Conservation (phyloP, 2,113 vertebrate species). For the Fulmarus glacialis region DNA sequence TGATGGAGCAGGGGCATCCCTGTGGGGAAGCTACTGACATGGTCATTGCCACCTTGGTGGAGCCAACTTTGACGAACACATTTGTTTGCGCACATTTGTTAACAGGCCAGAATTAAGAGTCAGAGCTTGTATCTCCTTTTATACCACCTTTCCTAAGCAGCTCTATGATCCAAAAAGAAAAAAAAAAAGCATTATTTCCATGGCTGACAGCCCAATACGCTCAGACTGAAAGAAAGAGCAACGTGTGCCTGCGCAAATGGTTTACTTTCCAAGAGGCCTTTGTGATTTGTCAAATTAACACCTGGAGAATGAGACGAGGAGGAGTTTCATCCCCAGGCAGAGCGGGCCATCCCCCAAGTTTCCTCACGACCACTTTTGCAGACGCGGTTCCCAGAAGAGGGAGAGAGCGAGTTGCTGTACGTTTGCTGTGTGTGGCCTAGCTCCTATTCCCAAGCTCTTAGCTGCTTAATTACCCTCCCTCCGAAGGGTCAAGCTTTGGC, state of each 20-base stretch:
- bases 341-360: constrained; percentile 42
- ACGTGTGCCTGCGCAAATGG: neutral
- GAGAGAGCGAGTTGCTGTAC: neutral
- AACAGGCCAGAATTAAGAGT: neutral
- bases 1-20: neutral
- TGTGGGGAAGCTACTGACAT: neutral
- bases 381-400: neutral
- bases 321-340: constrained; percentile 24
- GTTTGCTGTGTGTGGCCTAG: constrained; percentile 71
- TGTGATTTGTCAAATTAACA: constrained; percentile 78
- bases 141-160: neutral
- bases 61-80: neutral
- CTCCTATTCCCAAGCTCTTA: constrained; percentile 28
- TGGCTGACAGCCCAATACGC: neutral
- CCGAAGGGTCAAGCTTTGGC: constrained; percentile 49
- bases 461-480: constrained; percentile 76
- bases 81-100: accelerated
- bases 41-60: neutral
- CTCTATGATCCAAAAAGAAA: neutral
- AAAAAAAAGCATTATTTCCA: neutral
- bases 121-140: neutral
- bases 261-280: constrained; percentile 44
- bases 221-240: neutral
- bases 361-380: constrained; percentile 49
- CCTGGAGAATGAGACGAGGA: constrained; percentile 49